These are phyloP conservation scores for Cephus pulcher DNA, from an alignment of 2,888 invertebrate genomes.

Conservation along the genomic window DNA sequence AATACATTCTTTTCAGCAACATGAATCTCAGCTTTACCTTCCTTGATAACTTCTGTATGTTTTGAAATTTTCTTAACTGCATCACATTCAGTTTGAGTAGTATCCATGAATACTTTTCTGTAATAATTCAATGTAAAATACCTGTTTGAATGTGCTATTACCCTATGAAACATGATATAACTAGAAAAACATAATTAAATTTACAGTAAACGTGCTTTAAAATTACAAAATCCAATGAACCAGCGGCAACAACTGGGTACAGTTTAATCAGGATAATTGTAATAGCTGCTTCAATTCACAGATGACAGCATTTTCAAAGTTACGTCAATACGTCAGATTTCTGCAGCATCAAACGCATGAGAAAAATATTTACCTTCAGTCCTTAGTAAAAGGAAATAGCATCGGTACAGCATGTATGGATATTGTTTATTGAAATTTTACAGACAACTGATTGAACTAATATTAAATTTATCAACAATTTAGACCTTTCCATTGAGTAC, in stretches of 20 bases:
- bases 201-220: neutral
- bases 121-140: neutral
- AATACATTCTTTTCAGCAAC: slow-evolving; percentile 82
- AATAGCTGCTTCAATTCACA: neutral
- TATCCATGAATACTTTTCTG: neutral
- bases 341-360: neutral
- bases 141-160: neutral
- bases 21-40: slow-evolving; percentile 84
- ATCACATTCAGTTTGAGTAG: neutral
- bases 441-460: too few species aligned
- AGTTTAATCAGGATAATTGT: neutral
- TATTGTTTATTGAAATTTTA: too few species aligned
- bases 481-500: too few species aligned
- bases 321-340: neutral
- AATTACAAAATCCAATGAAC: neutral
- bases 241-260: neutral
- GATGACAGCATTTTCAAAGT: neutral
- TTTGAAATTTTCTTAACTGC: neutral
- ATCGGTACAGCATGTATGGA: too few species aligned
- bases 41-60: slow-evolving; percentile 69
- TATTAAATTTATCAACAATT: too few species aligned
- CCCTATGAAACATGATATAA: neutral
- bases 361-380: neutral
- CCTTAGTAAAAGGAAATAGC: too few species aligned
- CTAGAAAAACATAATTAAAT: neutral